These are phyloP conservation scores for Lamproptera curius DNA, from an alignment of 2,888 invertebrate species.

Conservation along the genomic window DNA sequence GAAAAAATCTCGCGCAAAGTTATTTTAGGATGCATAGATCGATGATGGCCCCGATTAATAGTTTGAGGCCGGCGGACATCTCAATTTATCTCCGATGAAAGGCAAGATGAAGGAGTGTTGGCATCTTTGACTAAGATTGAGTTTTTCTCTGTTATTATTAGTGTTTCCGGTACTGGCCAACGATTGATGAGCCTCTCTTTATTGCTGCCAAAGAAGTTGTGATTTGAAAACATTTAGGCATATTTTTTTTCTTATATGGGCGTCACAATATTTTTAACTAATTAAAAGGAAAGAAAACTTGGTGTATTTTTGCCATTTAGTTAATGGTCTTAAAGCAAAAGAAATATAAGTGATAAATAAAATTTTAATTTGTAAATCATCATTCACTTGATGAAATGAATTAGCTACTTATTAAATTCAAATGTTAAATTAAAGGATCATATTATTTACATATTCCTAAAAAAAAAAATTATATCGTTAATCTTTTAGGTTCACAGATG, in stretches of 20 bases:
- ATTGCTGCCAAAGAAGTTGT: not conserved
- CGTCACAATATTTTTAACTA: not conserved
- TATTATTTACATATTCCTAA: not conserved
- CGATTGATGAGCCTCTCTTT: not conserved
- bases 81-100: not conserved
- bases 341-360: not conserved
- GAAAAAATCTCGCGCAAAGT: too few relatives aligned
- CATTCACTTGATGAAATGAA: not conserved
- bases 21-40: too few relatives aligned
- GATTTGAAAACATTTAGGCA: not conserved
- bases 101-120: not conserved
- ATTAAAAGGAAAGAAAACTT: not conserved
- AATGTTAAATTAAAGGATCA: not conserved
- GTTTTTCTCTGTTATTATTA: not conserved
- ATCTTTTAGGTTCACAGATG: not conserved
- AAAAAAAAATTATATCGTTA: not conserved
- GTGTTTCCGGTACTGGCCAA: not conserved
- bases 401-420: not conserved
- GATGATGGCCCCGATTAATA: too few relatives aligned
- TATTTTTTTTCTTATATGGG: not conserved
- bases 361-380: not conserved
- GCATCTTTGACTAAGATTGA: not conserved
- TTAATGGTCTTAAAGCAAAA: too few relatives aligned
- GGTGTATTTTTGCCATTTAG: not conserved
- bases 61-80: not conserved